A percentile compares a stretch with the other conserved stretches of the same genome.
These are phyloP conservation scores for Adrianichthys oophorus DNA, from an alignment of 2,797 vertebrate species.

Conservation along the genomic window DNA sequence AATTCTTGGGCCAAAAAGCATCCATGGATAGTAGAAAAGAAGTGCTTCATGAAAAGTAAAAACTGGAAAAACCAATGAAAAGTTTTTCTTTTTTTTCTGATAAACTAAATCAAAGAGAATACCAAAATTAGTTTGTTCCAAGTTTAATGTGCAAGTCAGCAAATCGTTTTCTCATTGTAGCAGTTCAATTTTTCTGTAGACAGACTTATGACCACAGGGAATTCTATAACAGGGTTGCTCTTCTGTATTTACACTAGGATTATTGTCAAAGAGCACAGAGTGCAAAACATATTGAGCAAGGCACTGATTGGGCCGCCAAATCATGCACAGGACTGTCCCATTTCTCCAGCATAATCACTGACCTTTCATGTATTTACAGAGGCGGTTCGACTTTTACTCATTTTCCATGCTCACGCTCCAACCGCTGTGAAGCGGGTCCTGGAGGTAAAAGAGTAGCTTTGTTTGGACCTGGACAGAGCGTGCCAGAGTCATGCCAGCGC, in stretches of 20 bases:
- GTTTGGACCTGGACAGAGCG: conserved; percentile 68
- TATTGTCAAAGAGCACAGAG: conserved; percentile 57
- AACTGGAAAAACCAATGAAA: conserved; percentile 28
- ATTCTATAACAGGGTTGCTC: conserved; percentile 40
- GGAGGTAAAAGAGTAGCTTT: conserved; percentile 78
- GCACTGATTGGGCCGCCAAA: conserved; percentile 49
- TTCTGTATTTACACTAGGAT: conserved; percentile 56
- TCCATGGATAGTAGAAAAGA: conserved; percentile 33
- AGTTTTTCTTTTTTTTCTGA: conserved; percentile 19
- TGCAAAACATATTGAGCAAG: conserved; percentile 60
- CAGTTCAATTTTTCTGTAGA: conserved; percentile 7
- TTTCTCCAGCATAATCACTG: conserved; percentile 68
- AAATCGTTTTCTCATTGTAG: conserved; percentile 40
- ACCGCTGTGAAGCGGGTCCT: conserved; percentile 60
- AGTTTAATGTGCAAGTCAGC: conserved; percentile 46
- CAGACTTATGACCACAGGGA: conserved; percentile 35
- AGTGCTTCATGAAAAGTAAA: conserved; percentile 29
- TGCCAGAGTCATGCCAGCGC: conserved; percentile 64
- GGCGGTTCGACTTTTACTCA: conserved; percentile 73
- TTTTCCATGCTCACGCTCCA: conserved; percentile 74
- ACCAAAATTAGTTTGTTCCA: conserved; percentile 52
- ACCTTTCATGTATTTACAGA: conserved; percentile 80
- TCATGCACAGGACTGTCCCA: conserved; percentile 49
- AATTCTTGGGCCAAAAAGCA: conserved; percentile 33
- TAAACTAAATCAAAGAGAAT: conserved; percentile 48